Evolutionary conservation across 2,888 invertebrate species (phyloP).

Genomic region (Drepana falcataria): DNA sequence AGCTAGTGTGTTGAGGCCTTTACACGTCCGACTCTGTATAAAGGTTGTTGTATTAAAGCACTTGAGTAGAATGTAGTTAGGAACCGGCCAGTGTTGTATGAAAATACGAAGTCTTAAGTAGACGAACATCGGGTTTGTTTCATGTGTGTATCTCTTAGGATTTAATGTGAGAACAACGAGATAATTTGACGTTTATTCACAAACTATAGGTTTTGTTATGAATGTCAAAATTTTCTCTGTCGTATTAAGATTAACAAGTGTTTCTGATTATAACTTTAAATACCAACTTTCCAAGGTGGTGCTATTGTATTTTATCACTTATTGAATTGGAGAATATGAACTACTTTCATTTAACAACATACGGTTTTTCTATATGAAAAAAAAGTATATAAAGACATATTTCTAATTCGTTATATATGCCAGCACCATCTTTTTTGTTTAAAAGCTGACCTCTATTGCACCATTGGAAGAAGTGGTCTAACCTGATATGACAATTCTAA

Average conservation of each 20-base stretch:
- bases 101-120: neutral
- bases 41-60: neutral
- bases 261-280: conserved; percentile 26
- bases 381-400: neutral
- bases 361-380: too few relatives aligned
- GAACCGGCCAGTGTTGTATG: conserved; percentile 20
- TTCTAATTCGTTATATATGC: neutral
- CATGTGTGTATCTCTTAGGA: conserved; percentile 24
- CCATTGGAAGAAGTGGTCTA: neutral
- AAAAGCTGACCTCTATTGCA: neutral
- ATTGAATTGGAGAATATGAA: neutral
- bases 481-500: neutral
- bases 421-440: neutral
- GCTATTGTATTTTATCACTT: conserved; percentile 28
- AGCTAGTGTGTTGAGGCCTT: too few relatives aligned
- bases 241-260: conserved; percentile 22
- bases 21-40: too few relatives aligned
- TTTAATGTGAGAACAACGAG: conserved; percentile 20
- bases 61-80: conserved; percentile 11
- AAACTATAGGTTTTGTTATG: conserved; percentile 5
- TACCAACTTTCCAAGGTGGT: conserved; percentile 36
- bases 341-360: neutral
- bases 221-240: conserved; percentile 15
- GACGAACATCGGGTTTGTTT: conserved; percentile 20
- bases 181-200: conserved; percentile 14